Conservation (phyloP, 2,113 vertebrate species). For the Corvus cornix region DNA sequence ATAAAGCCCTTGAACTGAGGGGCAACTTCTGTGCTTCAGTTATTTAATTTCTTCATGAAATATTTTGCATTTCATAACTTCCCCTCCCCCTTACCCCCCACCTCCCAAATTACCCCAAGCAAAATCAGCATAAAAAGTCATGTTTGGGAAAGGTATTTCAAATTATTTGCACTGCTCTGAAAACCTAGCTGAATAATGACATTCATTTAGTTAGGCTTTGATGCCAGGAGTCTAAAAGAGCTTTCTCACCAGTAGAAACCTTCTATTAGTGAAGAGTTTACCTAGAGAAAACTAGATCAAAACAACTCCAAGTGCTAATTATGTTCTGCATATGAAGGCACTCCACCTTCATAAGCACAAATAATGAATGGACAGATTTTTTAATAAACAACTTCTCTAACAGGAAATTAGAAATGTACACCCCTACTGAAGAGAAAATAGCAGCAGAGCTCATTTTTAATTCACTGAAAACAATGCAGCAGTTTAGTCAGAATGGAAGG, state of each 20-base stretch:
- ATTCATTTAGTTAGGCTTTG: conserved; percentile 29
- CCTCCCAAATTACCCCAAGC: neutral
- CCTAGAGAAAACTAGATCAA: conserved; percentile 51
- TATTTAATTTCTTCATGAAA: neutral
- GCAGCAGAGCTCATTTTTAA: neutral
- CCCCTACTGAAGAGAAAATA: neutral
- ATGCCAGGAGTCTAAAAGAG: neutral
- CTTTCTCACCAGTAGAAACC: conserved; percentile 8
- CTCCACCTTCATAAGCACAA: conserved; percentile 25
- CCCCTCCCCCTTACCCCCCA: no score
- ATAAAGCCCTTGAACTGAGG: neutral
- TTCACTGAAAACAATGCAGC: neutral
- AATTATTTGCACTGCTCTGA: neutral
- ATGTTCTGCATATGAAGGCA: neutral
- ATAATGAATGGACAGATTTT: neutral
- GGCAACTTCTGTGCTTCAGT: neutral
- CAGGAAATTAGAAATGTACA: neutral
- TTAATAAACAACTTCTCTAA: conserved; percentile 1
- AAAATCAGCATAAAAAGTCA: neutral
- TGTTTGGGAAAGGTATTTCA: conserved; percentile 1
- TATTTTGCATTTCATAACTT: neutral
- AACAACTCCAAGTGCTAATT: conserved; percentile 53
- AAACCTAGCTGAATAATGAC: neutral
- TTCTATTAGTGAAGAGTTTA: conserved; percentile 40
- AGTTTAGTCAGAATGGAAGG: neutral